Evolutionary conservation across 53 echinoderm and acorn worm genomes (phyloP).

Genomic region (Zoroaster sp.): DNA sequence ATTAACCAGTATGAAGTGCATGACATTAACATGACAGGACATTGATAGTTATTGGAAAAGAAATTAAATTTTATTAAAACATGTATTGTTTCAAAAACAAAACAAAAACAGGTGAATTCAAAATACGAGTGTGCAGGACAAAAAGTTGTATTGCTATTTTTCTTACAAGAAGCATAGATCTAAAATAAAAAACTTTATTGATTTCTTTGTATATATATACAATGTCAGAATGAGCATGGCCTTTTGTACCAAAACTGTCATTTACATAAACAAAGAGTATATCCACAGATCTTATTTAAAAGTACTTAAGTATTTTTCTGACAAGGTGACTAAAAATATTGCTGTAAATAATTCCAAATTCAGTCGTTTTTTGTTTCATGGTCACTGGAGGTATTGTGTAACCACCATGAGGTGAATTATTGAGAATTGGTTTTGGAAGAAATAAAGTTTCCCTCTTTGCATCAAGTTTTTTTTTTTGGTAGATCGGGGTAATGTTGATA

Average conservation of each 20-base stretch:
- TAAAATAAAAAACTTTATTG: background rate
- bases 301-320: slow-evolving; percentile 52
- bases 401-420: background rate
- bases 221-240: background rate
- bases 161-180: slow-evolving; percentile 28
- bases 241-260: background rate
- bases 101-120: background rate
- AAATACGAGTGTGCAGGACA: background rate
- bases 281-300: slow-evolving; percentile 35
- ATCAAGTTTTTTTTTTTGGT: background rate
- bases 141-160: background rate
- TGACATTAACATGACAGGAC: background rate
- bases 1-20: background rate
- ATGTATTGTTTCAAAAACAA: background rate
- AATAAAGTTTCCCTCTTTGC: background rate
- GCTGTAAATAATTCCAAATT: background rate
- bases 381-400: background rate
- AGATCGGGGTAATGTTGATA: background rate
- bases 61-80: background rate
- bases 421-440: background rate
- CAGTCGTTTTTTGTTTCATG: background rate
- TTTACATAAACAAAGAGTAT: background rate
- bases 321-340: background rate
- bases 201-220: slow-evolving; percentile 12
- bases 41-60: background rate